Percentiles rank a stretch among this genome's conserved stretches.
phyloP scores from a whole-genome alignment of 2,797 vertebrate species.

The Gadopsis bispinosus region DNA sequence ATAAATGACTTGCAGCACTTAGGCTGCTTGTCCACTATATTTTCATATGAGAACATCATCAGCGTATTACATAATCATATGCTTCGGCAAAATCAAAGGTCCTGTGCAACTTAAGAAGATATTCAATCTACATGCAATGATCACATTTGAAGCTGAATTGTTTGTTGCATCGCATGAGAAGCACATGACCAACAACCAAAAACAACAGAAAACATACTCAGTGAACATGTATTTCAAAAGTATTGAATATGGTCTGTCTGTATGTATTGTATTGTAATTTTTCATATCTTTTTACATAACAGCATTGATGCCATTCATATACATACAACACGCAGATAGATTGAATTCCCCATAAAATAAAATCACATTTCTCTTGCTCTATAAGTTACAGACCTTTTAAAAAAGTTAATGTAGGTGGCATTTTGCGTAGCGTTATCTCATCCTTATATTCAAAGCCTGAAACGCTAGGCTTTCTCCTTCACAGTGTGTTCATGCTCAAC shows the following conservation, averaged over 20 bases:
- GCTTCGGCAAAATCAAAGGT: constrained; percentile 15
- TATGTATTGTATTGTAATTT: not conserved
- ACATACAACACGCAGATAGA: not conserved
- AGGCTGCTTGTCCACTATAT: not conserved
- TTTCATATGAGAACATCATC: not conserved
- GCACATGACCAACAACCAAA: not conserved
- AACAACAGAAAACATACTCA: constrained; percentile 1
- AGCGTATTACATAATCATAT: constrained; percentile 38
- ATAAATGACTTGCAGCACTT: not conserved
- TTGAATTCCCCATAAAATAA: not conserved
- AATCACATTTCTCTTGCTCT: not conserved
- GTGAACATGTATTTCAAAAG: not conserved
- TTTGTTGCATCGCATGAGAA: constrained; percentile 15
- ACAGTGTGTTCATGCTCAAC: not conserved
- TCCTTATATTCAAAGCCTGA: not conserved
- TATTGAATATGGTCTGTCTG: not conserved
- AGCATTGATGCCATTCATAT: constrained; percentile 11
- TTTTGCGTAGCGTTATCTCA: not conserved
- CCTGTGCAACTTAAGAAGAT: constrained; percentile 19
- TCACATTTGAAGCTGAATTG: not conserved
- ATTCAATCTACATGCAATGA: not conserved
- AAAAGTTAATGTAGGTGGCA: not conserved
- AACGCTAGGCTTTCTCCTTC: not conserved
- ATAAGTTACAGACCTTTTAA: not conserved
- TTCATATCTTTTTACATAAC: constrained; percentile 32